phyloP scores from a whole-genome alignment of 2,797 vertebrate species.

The Silurus aristotelis region DNA sequence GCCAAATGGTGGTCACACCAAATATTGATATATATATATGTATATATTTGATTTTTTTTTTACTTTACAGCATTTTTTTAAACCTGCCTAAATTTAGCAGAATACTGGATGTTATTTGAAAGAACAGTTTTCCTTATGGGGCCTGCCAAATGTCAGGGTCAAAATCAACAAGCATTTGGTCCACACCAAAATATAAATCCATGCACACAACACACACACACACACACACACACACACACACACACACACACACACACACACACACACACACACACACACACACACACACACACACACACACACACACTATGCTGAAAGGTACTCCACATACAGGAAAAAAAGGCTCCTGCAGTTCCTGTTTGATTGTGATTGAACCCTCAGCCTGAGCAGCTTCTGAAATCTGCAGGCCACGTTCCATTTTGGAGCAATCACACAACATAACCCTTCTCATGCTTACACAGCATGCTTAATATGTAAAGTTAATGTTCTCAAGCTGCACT shows the following conservation, averaged over 20 bases:
- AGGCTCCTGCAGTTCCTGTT: slow-evolving; percentile 32
- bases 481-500: slow-evolving; percentile 2
- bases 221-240: background rate
- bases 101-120: background rate
- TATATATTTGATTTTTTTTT: no score
- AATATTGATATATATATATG: no score
- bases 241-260: background rate
- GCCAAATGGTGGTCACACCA: no score
- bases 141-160: background rate
- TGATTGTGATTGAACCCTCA: slow-evolving; percentile 15
- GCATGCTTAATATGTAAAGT: background rate
- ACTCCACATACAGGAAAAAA: slow-evolving; percentile 30
- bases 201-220: background rate
- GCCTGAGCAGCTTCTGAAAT: slow-evolving; percentile 33
- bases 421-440: slow-evolving; percentile 7
- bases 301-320: background rate
- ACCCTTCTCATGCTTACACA: background rate
- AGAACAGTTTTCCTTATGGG: background rate
- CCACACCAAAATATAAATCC: no score
- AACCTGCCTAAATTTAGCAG: no score
- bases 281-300: background rate
- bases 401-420: slow-evolving; percentile 27
- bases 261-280: background rate
- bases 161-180: background rate
- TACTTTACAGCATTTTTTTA: no score